phyloP scores from a whole-genome alignment of 2,888 invertebrate genomes.

The Tenthredo distinguenda region DNA sequence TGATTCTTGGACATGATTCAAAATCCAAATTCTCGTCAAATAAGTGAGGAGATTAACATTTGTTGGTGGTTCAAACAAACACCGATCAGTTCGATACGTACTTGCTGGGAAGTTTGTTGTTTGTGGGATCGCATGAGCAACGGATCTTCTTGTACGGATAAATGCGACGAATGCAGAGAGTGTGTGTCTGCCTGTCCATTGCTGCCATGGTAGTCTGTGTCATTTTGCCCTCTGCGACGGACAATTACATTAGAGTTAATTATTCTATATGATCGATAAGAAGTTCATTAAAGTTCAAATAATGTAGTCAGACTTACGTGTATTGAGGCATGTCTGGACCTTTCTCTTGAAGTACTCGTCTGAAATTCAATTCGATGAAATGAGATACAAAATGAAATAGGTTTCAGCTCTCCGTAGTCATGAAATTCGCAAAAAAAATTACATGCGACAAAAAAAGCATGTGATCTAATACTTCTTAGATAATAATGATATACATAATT shows the following conservation, averaged over 20 bases:
- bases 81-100: constrained; percentile 63
- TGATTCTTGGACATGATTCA: too few relatives aligned
- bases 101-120: constrained; percentile 85
- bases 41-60: too few relatives aligned
- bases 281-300: constrained; percentile 32
- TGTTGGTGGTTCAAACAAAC: background rate
- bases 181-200: constrained; percentile 84
- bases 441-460: constrained; percentile 29
- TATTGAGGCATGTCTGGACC: constrained; percentile 84
- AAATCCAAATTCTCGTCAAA: too few relatives aligned
- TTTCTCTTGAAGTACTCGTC: constrained; percentile 84
- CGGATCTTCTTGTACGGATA: constrained; percentile 78
- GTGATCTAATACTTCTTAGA: background rate
- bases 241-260: constrained; percentile 54
- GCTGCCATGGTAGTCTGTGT: constrained; percentile 80
- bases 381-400: constrained; percentile 62
- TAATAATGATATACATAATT: background rate
- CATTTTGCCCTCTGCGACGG: constrained; percentile 77
- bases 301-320: constrained; percentile 79
- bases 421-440: background rate
- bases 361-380: constrained; percentile 72
- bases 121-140: constrained; percentile 83
- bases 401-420: background rate
- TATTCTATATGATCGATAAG: constrained; percentile 43
- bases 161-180: constrained; percentile 82